Conservation (phyloP, 2,113 vertebrate genomes). For the Puffinus mauretanicus region DNA sequence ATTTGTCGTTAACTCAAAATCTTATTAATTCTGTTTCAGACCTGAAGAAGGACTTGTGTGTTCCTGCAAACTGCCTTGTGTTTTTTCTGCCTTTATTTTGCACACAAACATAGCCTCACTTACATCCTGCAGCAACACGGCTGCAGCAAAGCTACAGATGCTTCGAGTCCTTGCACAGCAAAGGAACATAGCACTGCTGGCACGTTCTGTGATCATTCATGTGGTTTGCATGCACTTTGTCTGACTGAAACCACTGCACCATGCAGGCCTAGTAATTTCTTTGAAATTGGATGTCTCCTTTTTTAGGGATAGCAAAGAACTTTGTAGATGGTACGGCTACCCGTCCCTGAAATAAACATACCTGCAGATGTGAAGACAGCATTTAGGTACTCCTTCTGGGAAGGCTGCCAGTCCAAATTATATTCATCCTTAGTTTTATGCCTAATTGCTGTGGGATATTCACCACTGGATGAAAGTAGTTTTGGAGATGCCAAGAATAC, state of each 20-base stretch:
- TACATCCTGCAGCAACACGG: neutral
- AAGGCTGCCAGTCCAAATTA: neutral
- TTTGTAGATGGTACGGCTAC: neutral
- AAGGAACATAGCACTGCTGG: neutral
- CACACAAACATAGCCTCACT: neutral
- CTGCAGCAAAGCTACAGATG: neutral
- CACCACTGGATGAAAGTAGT: neutral
- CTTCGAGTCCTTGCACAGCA: fast-evolving
- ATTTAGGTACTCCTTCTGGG: neutral
- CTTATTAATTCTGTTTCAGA: neutral
- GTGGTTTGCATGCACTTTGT: neutral
- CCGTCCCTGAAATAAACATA: neutral
- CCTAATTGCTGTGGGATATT: neutral
- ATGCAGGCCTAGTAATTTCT: neutral
- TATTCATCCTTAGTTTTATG: neutral
- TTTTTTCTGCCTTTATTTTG: neutral
- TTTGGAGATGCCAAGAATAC: neutral
- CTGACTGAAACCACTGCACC: neutral
- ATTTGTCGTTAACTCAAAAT: neutral
- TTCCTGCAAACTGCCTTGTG: neutral
- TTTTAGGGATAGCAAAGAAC: neutral
- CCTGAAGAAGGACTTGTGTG: neutral
- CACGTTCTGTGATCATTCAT: neutral
- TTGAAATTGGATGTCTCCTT: neutral
- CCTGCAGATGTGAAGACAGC: neutral